These are phyloP conservation scores for Antheraea pernyi DNA, from an alignment of 1,140 invertebrate species.

Conservation along the genomic window DNA sequence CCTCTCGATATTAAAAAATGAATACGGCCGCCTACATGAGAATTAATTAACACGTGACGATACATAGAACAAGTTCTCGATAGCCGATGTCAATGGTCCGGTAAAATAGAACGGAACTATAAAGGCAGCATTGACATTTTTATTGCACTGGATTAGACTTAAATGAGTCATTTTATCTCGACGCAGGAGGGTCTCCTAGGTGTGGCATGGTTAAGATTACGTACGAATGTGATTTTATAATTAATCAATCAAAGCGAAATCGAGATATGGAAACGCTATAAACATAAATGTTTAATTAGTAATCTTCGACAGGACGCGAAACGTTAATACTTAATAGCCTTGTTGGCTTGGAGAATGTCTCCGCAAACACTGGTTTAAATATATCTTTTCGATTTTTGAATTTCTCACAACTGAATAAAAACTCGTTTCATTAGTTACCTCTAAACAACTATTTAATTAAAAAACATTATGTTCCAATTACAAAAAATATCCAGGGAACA, in stretches of 20 bases:
- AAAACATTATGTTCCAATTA: too few species aligned
- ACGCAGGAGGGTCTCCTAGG: conserved; percentile 31
- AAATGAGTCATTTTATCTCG: conserved; percentile 55
- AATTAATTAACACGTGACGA: conserved; percentile 72
- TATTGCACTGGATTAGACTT: conserved; percentile 45
- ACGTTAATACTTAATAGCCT: not conserved
- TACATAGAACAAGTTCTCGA: conserved; percentile 57
- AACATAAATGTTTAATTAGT: not conserved
- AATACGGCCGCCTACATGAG: conserved; percentile 59
- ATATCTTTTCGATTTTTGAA: not conserved
- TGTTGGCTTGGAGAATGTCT: not conserved
- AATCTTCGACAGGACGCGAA: not conserved
- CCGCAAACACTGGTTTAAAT: not conserved
- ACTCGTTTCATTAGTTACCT: too few species aligned
- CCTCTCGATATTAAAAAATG: conserved; percentile 35
- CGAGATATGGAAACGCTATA: not conserved
- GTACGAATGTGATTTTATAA: conserved; percentile 16
- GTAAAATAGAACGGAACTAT: conserved; percentile 58
- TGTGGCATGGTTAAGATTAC: conserved; percentile 21
- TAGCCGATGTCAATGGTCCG: conserved; percentile 54
- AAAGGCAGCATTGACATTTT: conserved; percentile 50
- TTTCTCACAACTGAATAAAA: not conserved
- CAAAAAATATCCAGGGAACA: too few species aligned
- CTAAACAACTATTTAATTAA: too few species aligned
- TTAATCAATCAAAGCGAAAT: conserved; percentile 26